Evolutionary conservation across 2,113 vertebrate genomes (phyloP).

Genomic region (Oceanites oceanicus): DNA sequence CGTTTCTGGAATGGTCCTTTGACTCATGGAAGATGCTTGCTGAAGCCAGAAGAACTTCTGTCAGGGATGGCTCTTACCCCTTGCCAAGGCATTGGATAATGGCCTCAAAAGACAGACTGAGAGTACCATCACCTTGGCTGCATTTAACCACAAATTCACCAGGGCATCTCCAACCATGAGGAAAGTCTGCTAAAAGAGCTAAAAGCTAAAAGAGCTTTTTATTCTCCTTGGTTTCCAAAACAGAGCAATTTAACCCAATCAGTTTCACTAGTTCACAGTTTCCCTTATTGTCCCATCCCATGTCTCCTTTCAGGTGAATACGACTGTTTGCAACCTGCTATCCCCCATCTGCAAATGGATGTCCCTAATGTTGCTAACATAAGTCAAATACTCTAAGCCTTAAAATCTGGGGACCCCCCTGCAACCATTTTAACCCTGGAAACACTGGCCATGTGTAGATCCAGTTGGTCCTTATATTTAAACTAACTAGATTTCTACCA

Average conservation of each 20-base stretch:
- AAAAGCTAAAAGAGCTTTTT: no score
- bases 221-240: not conserved
- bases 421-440: not conserved
- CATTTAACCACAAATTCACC: not conserved
- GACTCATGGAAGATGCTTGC: not conserved
- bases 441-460: not conserved
- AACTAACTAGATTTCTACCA: not conserved
- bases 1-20: not conserved
- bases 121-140: not conserved
- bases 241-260: not conserved
- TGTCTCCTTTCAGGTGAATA: not conserved
- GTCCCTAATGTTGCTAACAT: fast-evolving
- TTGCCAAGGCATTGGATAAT: not conserved
- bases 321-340: not conserved
- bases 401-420: not conserved
- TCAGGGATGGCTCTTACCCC: not conserved
- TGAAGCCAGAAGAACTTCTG: not conserved
- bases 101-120: not conserved
- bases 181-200: not conserved
- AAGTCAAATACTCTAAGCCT: not conserved
- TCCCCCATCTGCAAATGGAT: not conserved
- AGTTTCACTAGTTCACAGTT: not conserved
- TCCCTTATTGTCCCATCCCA: not conserved
- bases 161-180: not conserved
- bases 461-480: not conserved